phyloP scores from a whole-genome alignment of 2,797 vertebrate genomes.

The Thunnus albacares region DNA sequence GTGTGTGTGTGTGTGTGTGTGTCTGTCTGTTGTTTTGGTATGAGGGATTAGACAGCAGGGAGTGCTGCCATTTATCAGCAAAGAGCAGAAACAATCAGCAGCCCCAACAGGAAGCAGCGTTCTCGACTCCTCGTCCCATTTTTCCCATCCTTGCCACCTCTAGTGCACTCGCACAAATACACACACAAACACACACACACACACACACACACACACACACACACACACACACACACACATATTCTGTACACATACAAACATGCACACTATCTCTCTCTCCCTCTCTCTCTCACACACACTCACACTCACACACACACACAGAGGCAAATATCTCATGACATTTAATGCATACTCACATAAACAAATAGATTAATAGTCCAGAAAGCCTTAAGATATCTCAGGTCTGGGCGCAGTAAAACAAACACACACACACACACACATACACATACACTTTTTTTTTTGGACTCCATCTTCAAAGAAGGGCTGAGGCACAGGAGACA shows the following conservation, averaged over 20 bases:
- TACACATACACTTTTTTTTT: conserved; percentile 29
- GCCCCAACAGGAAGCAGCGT: conserved; percentile 70
- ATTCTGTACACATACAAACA: neutral
- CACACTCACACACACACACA: too few relatives aligned
- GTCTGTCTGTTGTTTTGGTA: conserved; percentile 52
- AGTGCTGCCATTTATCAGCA: conserved; percentile 76
- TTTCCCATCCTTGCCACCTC: conserved; percentile 36
- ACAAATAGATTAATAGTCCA: conserved; percentile 58
- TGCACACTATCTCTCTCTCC: neutral
- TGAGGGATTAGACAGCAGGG: conserved; percentile 77
- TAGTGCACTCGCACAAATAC: neutral
- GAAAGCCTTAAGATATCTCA: conserved; percentile 57
- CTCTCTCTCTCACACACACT: too few relatives aligned
- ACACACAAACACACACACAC: conserved; percentile 6
- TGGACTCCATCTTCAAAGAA: conserved; percentile 70
- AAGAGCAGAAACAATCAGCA: conserved; percentile 80
- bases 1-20: conserved; percentile 2
- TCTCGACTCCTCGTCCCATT: conserved; percentile 60
- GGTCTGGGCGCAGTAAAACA: conserved; percentile 39
- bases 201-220: neutral
- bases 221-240: neutral
- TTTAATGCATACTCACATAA: conserved; percentile 66
- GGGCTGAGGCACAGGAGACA: conserved; percentile 62
- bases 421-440: conserved; percentile 13
- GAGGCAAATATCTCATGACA: conserved; percentile 38